These are phyloP conservation scores for Tauraco hartlaubi DNA, from an alignment of 2,797 vertebrate species.

Conservation along the genomic window DNA sequence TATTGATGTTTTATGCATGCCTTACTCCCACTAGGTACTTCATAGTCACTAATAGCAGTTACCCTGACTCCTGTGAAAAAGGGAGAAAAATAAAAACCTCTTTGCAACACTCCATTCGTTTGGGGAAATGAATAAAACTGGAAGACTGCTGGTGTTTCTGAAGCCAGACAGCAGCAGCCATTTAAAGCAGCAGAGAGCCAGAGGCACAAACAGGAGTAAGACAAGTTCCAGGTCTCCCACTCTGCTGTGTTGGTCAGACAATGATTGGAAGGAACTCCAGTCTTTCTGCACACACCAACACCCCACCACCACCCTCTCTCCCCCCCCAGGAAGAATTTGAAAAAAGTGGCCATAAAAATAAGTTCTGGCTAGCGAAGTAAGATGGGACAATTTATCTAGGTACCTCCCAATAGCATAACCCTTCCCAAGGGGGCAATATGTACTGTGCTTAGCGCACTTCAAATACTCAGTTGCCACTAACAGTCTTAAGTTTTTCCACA, in stretches of 20 bases:
- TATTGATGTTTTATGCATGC: conserved; percentile 29
- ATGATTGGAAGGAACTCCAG: conserved; percentile 13
- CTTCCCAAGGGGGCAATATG: neutral
- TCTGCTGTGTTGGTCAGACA: neutral
- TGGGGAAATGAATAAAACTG: conserved; percentile 2
- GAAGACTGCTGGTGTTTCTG: conserved; percentile 18
- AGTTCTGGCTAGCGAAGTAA: conserved; percentile 16
- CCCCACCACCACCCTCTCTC: too few species aligned
- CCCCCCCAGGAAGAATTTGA: neutral
- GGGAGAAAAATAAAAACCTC: neutral
- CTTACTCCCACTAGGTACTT: conserved; percentile 15
- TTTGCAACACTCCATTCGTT: conserved; percentile 39
- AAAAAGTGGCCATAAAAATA: conserved; percentile 11
- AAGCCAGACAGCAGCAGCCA: conserved; percentile 35
- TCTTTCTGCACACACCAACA: neutral
- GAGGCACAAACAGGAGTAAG: neutral
- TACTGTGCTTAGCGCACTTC: neutral
- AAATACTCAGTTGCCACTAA: neutral
- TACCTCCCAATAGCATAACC: conserved; percentile 24
- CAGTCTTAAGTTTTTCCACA: conserved; percentile 6
- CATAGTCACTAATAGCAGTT: neutral
- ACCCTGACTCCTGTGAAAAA: conserved; percentile 23
- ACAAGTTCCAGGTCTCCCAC: conserved; percentile 45
- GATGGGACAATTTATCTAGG: conserved; percentile 18
- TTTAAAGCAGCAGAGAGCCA: conserved; percentile 8